A percentile compares a stretch with the other conserved stretches of the same genome.
Evolutionary conservation across 2,888 invertebrate genomes (phyloP).

Genomic region (Sthenelais limicola): DNA sequence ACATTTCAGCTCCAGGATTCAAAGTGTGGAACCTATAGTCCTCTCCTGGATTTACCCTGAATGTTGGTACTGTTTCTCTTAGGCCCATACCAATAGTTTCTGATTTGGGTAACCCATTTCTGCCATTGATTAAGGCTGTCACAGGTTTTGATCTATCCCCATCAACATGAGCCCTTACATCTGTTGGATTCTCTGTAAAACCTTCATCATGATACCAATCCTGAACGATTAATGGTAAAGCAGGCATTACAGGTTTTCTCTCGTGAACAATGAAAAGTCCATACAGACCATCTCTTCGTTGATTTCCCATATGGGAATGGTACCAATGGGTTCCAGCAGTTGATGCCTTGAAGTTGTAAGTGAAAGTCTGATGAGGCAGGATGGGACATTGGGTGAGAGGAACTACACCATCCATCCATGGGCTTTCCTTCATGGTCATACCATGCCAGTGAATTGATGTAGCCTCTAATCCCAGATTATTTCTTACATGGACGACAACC

Average conservation of each 20-base stretch:
- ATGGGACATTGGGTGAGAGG: conserved; percentile 64
- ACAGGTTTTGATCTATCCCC: conserved; percentile 45
- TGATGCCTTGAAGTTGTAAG: conserved; percentile 58
- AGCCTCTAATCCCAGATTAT: conserved; percentile 52
- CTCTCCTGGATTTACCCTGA: background rate
- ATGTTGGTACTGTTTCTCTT: background rate
- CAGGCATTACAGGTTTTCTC: background rate
- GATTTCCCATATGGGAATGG: conserved; percentile 57
- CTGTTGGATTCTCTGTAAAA: background rate
- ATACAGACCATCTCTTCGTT: conserved; percentile 56
- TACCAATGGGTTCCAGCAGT: conserved; percentile 60
- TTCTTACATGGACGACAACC: conserved; percentile 40
- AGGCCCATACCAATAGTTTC: conserved; percentile 49
- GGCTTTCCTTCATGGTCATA: conserved; percentile 56
- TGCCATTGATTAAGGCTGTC: conserved; percentile 15
- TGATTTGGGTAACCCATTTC: too few species aligned
- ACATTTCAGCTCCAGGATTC: conserved; percentile 52
- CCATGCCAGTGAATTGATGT: conserved; percentile 65
- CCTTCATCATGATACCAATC: conserved; percentile 51
- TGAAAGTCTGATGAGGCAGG: conserved; percentile 58
- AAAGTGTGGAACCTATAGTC: conserved; percentile 51
- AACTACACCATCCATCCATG: conserved; percentile 60
- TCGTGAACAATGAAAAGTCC: conserved; percentile 60
- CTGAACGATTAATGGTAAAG: conserved; percentile 52
- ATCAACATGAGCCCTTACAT: background rate